phyloP scores from a whole-genome alignment of 2,113 vertebrate species.

The Zosterops hypoxanthus region DNA sequence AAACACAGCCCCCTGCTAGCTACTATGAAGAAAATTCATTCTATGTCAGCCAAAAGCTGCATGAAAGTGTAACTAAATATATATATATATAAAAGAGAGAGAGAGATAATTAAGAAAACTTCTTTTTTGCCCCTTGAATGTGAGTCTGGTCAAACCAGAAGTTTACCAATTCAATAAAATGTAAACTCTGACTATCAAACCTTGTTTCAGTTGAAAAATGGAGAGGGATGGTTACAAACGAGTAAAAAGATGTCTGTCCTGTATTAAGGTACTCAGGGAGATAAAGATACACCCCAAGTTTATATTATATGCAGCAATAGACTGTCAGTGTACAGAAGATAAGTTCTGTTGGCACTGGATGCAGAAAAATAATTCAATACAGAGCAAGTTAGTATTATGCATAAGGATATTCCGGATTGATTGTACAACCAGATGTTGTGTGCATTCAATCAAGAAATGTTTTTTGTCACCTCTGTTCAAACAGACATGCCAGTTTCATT shows the following conservation, averaged over 20 bases:
- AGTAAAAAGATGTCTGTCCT: not conserved
- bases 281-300: not conserved
- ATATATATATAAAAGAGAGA: not conserved
- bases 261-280: not conserved
- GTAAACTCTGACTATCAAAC: not conserved
- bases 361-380: not conserved
- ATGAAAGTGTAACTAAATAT: not conserved
- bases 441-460: slow-evolving; percentile 27
- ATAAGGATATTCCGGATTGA: slow-evolving; percentile 29
- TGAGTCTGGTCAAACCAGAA: not conserved
- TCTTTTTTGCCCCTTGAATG: fast-evolving
- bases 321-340: not conserved
- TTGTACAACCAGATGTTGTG: slow-evolving; percentile 43
- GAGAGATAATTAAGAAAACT: not conserved
- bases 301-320: not conserved
- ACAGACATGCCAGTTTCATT: slow-evolving; percentile 20
- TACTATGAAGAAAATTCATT: not conserved
- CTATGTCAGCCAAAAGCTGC: not conserved
- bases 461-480: slow-evolving; percentile 41
- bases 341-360: not conserved
- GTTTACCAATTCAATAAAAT: not conserved
- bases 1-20: not conserved
- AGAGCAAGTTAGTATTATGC: not conserved
- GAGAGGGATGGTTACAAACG: not conserved
- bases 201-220: not conserved